Percentiles rank a stretch among this genome's conserved stretches.
These are phyloP conservation scores for Arenaria interpres DNA, from an alignment of 2,113 vertebrate genomes.

Conservation along the genomic window DNA sequence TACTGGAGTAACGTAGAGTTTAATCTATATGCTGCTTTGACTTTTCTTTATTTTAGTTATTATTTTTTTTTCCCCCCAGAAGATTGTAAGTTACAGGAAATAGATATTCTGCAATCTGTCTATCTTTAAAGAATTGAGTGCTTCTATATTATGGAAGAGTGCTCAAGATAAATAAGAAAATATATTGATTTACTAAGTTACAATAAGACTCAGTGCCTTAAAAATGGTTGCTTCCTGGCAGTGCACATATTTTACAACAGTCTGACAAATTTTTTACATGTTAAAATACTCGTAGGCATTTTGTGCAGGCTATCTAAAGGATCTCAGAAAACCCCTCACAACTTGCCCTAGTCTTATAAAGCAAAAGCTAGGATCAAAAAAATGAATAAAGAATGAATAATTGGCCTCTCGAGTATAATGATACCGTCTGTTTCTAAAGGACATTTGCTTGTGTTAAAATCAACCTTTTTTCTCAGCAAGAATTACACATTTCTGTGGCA, in stretches of 20 bases:
- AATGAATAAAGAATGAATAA: constrained; percentile 53
- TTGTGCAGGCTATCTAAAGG: background rate
- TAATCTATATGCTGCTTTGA: background rate
- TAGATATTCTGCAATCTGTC: background rate
- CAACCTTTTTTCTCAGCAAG: constrained; percentile 19
- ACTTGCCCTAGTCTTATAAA: background rate
- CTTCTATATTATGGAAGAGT: background rate
- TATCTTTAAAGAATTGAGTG: background rate
- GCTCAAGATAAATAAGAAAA: background rate
- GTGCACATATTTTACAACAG: background rate
- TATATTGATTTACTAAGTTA: background rate
- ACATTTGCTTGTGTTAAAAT: constrained; percentile 44
- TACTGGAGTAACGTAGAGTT: background rate
- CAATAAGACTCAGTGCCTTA: background rate
- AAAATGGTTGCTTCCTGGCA: background rate
- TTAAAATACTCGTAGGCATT: background rate
- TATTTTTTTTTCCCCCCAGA: background rate
- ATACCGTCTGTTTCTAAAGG: constrained; percentile 63
- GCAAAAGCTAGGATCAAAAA: constrained; percentile 11
- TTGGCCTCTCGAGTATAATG: constrained; percentile 69
- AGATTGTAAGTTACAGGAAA: background rate
- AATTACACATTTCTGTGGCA: background rate
- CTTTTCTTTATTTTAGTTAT: background rate
- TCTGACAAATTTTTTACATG: background rate
- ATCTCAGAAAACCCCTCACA: background rate